phyloP scores from a whole-genome alignment of 2,113 vertebrate genomes.

The Caretta caretta region DNA sequence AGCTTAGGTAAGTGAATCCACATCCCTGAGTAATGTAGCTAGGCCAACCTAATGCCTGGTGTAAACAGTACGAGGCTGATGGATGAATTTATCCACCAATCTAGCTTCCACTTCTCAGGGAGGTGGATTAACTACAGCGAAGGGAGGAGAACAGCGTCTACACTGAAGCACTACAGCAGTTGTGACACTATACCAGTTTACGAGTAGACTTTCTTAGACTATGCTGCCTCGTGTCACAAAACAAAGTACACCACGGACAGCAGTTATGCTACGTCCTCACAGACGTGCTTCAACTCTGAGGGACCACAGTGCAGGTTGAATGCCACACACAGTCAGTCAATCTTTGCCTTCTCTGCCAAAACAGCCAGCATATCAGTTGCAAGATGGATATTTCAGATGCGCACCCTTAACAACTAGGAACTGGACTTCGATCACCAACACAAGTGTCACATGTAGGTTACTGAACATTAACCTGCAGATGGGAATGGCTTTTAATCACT shows the following conservation, averaged over 20 bases:
- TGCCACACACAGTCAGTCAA: background rate
- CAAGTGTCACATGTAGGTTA: background rate
- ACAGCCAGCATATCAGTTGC: background rate
- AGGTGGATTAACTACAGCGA: too few species aligned
- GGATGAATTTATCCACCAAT: too few species aligned
- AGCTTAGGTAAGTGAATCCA: background rate
- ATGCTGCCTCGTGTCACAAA: background rate
- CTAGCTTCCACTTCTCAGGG: too few species aligned
- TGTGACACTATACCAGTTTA: too few species aligned
- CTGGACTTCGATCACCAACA: background rate
- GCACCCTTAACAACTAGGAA: background rate
- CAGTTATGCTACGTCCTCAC: background rate
- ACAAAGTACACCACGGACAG: background rate
- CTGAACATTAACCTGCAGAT: background rate
- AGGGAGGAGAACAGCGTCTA: too few species aligned
- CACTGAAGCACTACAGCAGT: too few species aligned
- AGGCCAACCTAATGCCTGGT: too few species aligned
- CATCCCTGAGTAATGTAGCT: too few species aligned
- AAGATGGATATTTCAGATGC: background rate
- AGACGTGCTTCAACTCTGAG: background rate
- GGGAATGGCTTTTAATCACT: conserved; percentile 11
- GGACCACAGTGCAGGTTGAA: background rate
- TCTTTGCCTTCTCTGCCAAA: background rate
- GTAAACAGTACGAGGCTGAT: too few species aligned
- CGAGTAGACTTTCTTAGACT: background rate